Conservation (phyloP, 2,888 invertebrate genomes). For the Drosophila trichaetosa region DNA sequence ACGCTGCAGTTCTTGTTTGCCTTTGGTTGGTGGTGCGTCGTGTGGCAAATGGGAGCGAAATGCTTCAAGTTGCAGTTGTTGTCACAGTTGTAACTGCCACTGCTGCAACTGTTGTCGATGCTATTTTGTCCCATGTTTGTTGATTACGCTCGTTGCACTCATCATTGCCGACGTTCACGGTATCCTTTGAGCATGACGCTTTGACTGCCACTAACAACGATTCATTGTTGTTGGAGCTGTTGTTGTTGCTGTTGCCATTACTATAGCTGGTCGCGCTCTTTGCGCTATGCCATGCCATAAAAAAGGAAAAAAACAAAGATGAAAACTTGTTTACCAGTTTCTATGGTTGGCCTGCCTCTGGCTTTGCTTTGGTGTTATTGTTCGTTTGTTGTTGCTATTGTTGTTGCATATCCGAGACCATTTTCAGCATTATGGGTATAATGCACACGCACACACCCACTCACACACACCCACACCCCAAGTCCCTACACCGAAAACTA, state of each 20-base stretch:
- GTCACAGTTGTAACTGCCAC: slow-evolving; percentile 20
- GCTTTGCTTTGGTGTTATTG: slow-evolving; percentile 66
- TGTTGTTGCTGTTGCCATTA: slow-evolving; percentile 11
- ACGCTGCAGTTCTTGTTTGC: neutral
- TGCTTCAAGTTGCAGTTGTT: slow-evolving; percentile 55
- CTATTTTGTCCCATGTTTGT: slow-evolving; percentile 40
- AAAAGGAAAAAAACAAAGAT: slow-evolving; percentile 47
- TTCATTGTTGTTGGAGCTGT: slow-evolving; percentile 22
- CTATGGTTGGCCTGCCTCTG: slow-evolving; percentile 53
- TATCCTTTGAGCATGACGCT: slow-evolving; percentile 69
- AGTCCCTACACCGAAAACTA: slow-evolving; percentile 4
- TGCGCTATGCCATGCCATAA: slow-evolving; percentile 17
- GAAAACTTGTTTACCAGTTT: slow-evolving; percentile 72
- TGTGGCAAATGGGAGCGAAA: slow-evolving; percentile 43
- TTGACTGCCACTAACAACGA: slow-evolving; percentile 61
- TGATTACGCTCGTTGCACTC: slow-evolving; percentile 60
- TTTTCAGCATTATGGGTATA: slow-evolving; percentile 66
- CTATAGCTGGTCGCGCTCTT: slow-evolving; percentile 44
- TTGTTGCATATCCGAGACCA: slow-evolving; percentile 63
- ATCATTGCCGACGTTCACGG: slow-evolving; percentile 52
- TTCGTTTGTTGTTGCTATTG: slow-evolving; percentile 47
- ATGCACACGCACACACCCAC: slow-evolving; percentile 18
- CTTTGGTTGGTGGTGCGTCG: neutral
- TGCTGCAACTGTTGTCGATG: slow-evolving; percentile 18
- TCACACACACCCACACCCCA: slow-evolving; percentile 1